Conservation (phyloP, 2,888 invertebrate genomes). For the Spodoptera littoralis region DNA sequence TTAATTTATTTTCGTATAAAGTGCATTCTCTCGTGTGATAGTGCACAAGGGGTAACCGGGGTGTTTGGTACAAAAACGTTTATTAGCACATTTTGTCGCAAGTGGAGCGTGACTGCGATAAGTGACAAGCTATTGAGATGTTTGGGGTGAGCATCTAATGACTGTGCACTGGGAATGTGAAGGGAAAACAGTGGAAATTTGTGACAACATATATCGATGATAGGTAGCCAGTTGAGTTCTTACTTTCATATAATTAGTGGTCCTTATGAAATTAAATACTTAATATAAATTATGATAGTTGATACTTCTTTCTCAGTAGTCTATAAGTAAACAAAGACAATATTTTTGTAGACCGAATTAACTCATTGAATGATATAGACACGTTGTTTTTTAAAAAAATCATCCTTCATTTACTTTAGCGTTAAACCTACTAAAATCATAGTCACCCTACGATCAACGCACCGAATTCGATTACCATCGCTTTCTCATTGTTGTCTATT, state of each 20-base stretch:
- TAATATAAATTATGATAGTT: background rate
- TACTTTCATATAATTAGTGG: background rate
- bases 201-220: background rate
- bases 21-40: conserved; percentile 35
- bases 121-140: conserved; percentile 81
- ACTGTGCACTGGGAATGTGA: conserved; percentile 46
- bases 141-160: conserved; percentile 60
- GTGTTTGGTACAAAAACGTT: conserved; percentile 77
- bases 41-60: conserved; percentile 62
- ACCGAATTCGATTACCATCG: conserved; percentile 81
- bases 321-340: no score
- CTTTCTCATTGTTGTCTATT: conserved; percentile 74
- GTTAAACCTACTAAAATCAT: conserved; percentile 21
- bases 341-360: no score
- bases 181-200: conserved; percentile 13
- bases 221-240: no score
- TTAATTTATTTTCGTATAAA: background rate
- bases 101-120: conserved; percentile 80
- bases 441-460: conserved; percentile 69
- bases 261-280: background rate
- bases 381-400: no score
- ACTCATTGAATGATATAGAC: no score
- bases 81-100: conserved; percentile 81
- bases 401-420: background rate
- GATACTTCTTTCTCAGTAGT: background rate